Evolutionary conservation across 2,797 vertebrate species (phyloP), one percentile per base, ranked within the genome.

Genomic region (Arctocebus calabarensis): DNA sequence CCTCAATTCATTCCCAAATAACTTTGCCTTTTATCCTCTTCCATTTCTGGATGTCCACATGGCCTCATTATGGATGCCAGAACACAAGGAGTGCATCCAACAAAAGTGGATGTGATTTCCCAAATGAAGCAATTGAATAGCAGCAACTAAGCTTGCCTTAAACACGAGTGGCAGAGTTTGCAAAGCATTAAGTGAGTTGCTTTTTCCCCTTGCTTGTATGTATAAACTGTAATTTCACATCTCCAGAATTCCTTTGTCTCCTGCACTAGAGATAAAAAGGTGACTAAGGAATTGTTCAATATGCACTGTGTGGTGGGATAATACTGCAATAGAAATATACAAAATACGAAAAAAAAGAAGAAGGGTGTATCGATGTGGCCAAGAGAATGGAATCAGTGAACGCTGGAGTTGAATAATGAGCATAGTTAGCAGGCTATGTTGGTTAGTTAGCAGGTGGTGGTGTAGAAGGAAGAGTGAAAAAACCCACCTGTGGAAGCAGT

Each of bases 1-100:
- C 81, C 64, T 86, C 10, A 2, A 57, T 77, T 91, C n/a, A 43
- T 86, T 94, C 59, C 70, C 61, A 34, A 75, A 74, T 34, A 95
- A 48, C 27, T n/a, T 86, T 87, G 88, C 84, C 68, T 93, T 87
- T 40, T 78, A 48, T 71, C 25, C 40, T 85, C 52, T 74, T 84
- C 88, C 74, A 90, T 94, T 95, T 34, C 45, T 94, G 27, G 74
- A 79, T 83, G 29, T 83, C 75, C 70, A 74, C 25, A 55, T 5
- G n/a, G 34, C 62, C 59, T 95, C 64, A 14, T 55, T 66, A 32
- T 25, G 23, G 14, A 29, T 95, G 77, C 13, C 82, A 86, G 57
- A 64, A 85, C 6, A n/a, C 62, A 88, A 90, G 90, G 84, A 94
- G 11, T 19, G 14, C 78, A 43, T 87, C 10, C 48, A 14, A n/a